Evolutionary conservation across 2,888 invertebrate genomes (phyloP), one percentile per base, ranked within the genome.

Genomic region (Clanis bilineata): DNA sequence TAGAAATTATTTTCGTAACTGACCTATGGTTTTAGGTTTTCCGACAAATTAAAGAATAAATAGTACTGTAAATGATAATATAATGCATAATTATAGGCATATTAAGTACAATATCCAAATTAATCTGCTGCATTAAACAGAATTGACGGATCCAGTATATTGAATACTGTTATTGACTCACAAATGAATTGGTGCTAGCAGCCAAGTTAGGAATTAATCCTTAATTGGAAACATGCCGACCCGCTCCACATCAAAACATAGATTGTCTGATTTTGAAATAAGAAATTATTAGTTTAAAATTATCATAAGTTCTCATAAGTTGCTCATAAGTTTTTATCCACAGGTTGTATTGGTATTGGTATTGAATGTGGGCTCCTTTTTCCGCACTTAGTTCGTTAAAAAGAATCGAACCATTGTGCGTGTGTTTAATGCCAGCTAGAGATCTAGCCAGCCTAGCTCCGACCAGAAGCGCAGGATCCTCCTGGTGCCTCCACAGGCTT

Each of bases 81-180:
- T 36, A 10, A 51, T 51, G 51, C 51, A 28, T 32, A 32, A 10
- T 18, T 18, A 18, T 10, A 3, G 32, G n/a, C 3, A 47, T 25
- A 23, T 23, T 25, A n/a, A 51, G 47, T 28, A 10, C 28, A 32
- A 51, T 28, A 25, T 43, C 28, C 25, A 43, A 43, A 57, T 43
- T 25, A 57, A 57, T 15, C 21, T 43, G 18, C 25, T 23, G 22
- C 43, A 57, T 43, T 57, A 43, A 69, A 61, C 62, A 62, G 64
- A 71, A 68, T 63, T 63, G 62, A 64, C 43, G n/a, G 41, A 43
- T 43, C 22, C 28, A 21, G 28, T 62, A 68, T 74, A 74, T 69
- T 72, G 71, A 76, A 73, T 69, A 68, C 63, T 63, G 68, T 64
- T 72, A 74, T 72, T 70, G 69, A 68, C 63, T 72, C 60, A 59